Conservation (phyloP, 2,113 vertebrate species). For the Malaclemys terrapin region DNA sequence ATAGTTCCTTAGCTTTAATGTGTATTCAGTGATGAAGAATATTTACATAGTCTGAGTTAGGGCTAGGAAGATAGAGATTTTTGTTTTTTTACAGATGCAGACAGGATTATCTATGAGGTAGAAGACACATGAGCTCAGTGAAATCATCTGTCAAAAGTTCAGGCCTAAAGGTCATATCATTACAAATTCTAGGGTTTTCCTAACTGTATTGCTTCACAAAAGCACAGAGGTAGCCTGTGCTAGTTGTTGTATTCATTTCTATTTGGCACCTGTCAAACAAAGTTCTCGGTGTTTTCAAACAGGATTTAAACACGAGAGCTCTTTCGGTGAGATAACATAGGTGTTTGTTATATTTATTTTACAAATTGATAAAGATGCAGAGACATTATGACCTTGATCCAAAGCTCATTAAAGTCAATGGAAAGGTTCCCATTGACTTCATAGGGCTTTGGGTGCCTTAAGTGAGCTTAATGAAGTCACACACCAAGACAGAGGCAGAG, state of each 20-base stretch:
- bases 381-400: not conserved
- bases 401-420: not conserved
- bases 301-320: not conserved
- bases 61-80: not conserved
- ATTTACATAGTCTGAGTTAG: not conserved
- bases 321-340: not conserved
- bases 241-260: not conserved
- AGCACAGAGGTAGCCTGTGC: not conserved
- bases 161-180: not conserved
- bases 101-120: not conserved
- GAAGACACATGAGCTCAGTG: not conserved
- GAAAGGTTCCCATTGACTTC: not conserved
- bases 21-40: not conserved
- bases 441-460: not conserved
- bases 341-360: not conserved
- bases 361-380: not conserved
- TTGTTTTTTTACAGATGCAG: not conserved
- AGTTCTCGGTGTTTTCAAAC: not conserved
- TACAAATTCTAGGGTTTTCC: not conserved
- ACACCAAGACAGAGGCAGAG: not conserved
- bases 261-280: not conserved
- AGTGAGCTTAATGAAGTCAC: not conserved
- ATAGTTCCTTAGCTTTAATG: not conserved
- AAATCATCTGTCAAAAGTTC: constrained; percentile 2
- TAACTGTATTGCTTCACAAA: not conserved